Conservation (phyloP, 2,113 vertebrate genomes). For the Pelecanoides urinatrix region DNA sequence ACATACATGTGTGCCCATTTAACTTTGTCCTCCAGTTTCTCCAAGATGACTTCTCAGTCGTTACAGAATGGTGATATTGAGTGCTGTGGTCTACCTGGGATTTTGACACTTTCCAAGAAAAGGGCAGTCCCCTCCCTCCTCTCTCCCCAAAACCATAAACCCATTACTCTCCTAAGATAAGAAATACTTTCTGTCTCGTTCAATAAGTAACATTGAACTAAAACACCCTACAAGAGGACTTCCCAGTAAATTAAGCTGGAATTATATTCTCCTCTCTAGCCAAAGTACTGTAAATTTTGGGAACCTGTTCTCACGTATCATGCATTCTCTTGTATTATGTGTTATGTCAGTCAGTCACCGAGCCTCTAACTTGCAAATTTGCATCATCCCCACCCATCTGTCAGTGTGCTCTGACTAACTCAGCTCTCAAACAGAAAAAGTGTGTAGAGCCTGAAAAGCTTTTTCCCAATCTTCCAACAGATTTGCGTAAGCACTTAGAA, state of each 20-base stretch:
- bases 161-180: neutral
- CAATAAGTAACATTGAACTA: neutral
- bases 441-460: neutral
- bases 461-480: neutral
- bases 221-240: neutral
- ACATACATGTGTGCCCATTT: neutral
- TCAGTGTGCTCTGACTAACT: neutral
- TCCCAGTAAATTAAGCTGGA: neutral
- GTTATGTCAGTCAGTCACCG: neutral
- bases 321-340: neutral
- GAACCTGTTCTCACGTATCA: neutral
- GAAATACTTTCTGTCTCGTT: neutral
- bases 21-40: neutral
- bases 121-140: rapidly evolving
- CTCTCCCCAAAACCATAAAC: neutral
- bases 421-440: neutral
- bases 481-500: neutral
- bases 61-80: neutral
- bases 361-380: neutral
- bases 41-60: neutral
- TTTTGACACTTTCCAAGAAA: neutral
- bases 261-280: neutral
- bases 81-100: neutral
- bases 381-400: neutral
- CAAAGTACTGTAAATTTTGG: neutral